A percentile compares a stretch with the other conserved stretches of the same genome.
Conservation (phyloP, 2,113 vertebrate genomes). For the Cryptomyrus ogoouensis region DNA sequence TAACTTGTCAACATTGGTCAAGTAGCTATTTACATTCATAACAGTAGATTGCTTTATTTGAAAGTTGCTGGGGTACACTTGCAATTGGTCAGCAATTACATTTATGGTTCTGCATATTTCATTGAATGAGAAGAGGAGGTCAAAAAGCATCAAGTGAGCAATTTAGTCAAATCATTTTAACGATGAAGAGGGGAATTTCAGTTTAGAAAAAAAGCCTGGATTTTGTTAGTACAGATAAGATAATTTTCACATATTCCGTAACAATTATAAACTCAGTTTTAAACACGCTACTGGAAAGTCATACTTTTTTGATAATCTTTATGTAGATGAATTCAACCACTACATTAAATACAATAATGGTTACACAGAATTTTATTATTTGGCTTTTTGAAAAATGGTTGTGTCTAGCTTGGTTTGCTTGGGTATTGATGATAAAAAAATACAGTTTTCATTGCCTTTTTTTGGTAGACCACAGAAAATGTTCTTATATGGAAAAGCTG, state of each 20-base stretch:
- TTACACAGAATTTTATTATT: not conserved
- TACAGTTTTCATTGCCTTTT: not conserved
- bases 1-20: not conserved
- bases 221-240: not conserved
- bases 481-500: not conserved
- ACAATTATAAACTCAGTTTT: not conserved
- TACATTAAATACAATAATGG: not conserved
- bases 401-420: not conserved
- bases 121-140: slow-evolving; percentile 4
- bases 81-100: not conserved
- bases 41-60: not conserved
- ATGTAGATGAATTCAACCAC: not conserved
- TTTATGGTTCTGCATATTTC: not conserved
- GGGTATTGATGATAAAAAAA: not conserved
- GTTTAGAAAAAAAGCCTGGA: not conserved
- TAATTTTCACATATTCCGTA: not conserved
- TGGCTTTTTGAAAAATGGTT: not conserved
- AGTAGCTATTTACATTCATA: not conserved
- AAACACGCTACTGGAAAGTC: not conserved
- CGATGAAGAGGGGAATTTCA: not conserved
- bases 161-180: not conserved
- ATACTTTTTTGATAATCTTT: not conserved
- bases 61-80: not conserved
- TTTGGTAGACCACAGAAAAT: not conserved
- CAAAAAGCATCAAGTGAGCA: slow-evolving; percentile 15